These are phyloP conservation scores for Rattus rattus DNA, from an alignment of 2,113 vertebrate species.

Conservation along the genomic window DNA sequence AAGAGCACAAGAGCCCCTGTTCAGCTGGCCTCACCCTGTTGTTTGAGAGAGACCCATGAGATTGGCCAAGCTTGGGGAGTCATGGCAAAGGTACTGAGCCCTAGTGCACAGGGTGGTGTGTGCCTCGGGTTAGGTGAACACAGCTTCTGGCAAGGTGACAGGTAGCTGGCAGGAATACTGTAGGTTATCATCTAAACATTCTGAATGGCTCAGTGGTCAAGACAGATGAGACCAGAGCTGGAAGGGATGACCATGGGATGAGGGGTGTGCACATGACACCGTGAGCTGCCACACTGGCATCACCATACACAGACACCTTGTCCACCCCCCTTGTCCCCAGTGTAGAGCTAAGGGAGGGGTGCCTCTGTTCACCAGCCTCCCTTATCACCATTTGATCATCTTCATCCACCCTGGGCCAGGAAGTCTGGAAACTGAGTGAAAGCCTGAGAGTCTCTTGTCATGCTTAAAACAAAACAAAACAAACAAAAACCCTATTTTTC, in stretches of 20 bases:
- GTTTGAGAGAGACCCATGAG: constrained; percentile 64
- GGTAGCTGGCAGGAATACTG: neutral
- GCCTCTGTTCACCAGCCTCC: neutral
- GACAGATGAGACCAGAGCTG: constrained; percentile 10
- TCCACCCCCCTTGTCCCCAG: neutral
- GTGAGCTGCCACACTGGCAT: neutral
- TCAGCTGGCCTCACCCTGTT: constrained; percentile 31
- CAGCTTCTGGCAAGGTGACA: neutral
- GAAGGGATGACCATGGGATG: neutral
- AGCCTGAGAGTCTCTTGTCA: constrained; percentile 52
- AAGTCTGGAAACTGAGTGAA: constrained; percentile 40
- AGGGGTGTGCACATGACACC: neutral
- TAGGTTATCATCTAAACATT: neutral
- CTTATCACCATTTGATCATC: neutral
- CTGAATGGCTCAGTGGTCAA: neutral
- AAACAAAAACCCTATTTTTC: neutral
- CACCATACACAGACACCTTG: neutral
- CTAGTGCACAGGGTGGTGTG: neutral
- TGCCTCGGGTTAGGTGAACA: neutral
- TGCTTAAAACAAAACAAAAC: neutral
- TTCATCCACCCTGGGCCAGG: neutral
- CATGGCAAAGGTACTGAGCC: constrained; percentile 4
- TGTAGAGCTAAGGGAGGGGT: neutral
- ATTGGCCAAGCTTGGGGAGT: constrained; percentile 70
- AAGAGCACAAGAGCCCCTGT: neutral